Evolutionary conservation across 2,888 invertebrate genomes (phyloP).

Genomic region (Cartodere bifasciata): DNA sequence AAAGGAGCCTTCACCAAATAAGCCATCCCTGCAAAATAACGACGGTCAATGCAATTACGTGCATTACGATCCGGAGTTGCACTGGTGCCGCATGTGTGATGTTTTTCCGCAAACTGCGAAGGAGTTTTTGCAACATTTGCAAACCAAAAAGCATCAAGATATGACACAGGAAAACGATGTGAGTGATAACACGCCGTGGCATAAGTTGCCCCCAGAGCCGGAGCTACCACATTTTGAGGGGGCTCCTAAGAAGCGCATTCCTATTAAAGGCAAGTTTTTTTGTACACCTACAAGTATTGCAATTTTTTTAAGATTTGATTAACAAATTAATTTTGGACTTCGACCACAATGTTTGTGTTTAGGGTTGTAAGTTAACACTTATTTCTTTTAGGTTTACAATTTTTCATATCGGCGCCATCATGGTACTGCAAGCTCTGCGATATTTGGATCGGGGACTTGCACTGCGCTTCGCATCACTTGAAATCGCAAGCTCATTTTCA

Average conservation of each 20-base stretch:
- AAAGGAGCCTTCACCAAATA: not conserved
- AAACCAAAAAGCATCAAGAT: slow-evolving; percentile 63
- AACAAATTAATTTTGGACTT: not conserved
- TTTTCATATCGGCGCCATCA: slow-evolving; percentile 74
- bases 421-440: slow-evolving; percentile 87
- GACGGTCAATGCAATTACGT: slow-evolving; percentile 54
- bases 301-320: not conserved
- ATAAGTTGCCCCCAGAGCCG: slow-evolving; percentile 45
- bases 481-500: slow-evolving; percentile 68
- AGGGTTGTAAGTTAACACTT: slow-evolving; percentile 2
- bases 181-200: slow-evolving; percentile 67
- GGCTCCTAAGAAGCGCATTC: slow-evolving; percentile 64
- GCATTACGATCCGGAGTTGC: slow-evolving; percentile 81
- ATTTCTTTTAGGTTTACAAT: slow-evolving; percentile 58
- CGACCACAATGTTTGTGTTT: not conserved
- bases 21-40: slow-evolving; percentile 5
- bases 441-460: slow-evolving; percentile 77
- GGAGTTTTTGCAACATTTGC: slow-evolving; percentile 73
- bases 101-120: slow-evolving; percentile 79
- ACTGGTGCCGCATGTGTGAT: slow-evolving; percentile 80
- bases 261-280: slow-evolving; percentile 55
- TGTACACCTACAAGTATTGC: not conserved
- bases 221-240: slow-evolving; percentile 57
- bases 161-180: slow-evolving; percentile 43
- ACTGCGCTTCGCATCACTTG: slow-evolving; percentile 76